Percentiles rank a stretch among this genome's conserved stretches.
These are phyloP conservation scores for Lasioglossum vierecki DNA, from an alignment of 2,888 invertebrate species.

Conservation along the genomic window DNA sequence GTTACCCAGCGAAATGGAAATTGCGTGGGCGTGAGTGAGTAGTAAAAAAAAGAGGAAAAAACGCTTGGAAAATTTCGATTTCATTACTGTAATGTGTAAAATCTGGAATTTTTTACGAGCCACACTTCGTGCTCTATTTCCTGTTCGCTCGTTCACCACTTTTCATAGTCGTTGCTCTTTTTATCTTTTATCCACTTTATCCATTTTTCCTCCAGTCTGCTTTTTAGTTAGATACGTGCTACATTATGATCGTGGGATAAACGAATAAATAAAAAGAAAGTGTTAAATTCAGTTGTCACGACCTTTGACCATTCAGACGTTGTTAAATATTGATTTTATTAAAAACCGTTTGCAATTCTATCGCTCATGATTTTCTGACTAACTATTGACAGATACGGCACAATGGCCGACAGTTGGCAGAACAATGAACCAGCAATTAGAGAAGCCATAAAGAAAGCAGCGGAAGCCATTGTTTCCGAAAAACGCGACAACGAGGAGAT, in stretches of 20 bases:
- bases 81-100: constrained; percentile 24
- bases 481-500: constrained; percentile 74
- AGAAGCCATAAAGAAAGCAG: constrained; percentile 73
- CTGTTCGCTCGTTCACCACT: background rate
- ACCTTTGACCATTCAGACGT: background rate
- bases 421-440: constrained; percentile 71
- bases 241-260: background rate
- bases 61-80: background rate
- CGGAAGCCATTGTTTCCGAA: constrained; percentile 71
- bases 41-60: constrained; percentile 11
- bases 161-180: background rate
- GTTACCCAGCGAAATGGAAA: constrained; percentile 1
- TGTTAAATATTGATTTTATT: background rate
- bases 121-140: background rate
- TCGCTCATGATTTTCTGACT: too few relatives aligned
- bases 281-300: background rate
- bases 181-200: background rate
- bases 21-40: background rate
- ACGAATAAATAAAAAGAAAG: background rate
- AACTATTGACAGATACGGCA: constrained; percentile 71
- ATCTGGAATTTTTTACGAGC: background rate
- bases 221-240: background rate
- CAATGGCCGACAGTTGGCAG: constrained; percentile 76
- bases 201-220: background rate
- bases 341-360: too few relatives aligned